Conservation (phyloP, 1,140 invertebrate species). For the Drosophila ironensis region DNA sequence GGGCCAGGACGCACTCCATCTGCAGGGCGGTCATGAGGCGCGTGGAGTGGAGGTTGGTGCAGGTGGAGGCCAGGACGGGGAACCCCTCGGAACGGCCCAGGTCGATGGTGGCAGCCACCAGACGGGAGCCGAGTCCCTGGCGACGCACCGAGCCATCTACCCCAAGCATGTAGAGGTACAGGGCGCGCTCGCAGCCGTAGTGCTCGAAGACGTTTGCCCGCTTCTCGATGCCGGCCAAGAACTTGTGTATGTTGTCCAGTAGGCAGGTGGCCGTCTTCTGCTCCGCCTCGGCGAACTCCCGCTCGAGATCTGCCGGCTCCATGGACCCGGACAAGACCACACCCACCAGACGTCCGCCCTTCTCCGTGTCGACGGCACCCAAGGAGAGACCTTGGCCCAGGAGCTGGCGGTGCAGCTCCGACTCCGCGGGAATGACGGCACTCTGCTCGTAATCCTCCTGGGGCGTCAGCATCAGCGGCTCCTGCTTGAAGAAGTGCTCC, state of each 20-base stretch:
- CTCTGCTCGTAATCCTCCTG: conserved; percentile 13
- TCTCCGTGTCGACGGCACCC: conserved; percentile 35
- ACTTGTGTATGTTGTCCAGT: conserved; percentile 48
- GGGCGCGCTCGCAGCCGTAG: conserved; percentile 29
- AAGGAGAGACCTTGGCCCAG: conserved; percentile 45
- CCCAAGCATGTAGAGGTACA: conserved; percentile 47
- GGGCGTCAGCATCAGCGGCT: conserved; percentile 52
- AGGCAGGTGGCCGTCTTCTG: conserved; percentile 7
- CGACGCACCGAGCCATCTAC: conserved; percentile 38
- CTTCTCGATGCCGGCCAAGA: conserved; percentile 37
- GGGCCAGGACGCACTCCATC: conserved; percentile 35
- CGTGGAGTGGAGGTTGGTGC: conserved; percentile 43
- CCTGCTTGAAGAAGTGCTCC: conserved; percentile 48
- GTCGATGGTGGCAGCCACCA: conserved; percentile 41
- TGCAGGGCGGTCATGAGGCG: conserved; percentile 34
- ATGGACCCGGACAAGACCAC: conserved; percentile 20
- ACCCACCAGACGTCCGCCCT: conserved; percentile 44
- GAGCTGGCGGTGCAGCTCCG: conserved; percentile 23
- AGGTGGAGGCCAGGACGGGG: conserved; percentile 36
- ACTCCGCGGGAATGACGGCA: neutral
- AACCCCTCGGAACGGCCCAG: conserved; percentile 33
- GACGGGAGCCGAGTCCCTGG: conserved; percentile 42
- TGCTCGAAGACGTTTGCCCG: conserved; percentile 44
- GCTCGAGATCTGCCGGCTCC: conserved; percentile 40
- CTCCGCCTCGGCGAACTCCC: conserved; percentile 24